A percentile compares a stretch with the other conserved stretches of the same genome.
Conservation (phyloP, 2,113 vertebrate species). For the Syngnathus floridae region DNA sequence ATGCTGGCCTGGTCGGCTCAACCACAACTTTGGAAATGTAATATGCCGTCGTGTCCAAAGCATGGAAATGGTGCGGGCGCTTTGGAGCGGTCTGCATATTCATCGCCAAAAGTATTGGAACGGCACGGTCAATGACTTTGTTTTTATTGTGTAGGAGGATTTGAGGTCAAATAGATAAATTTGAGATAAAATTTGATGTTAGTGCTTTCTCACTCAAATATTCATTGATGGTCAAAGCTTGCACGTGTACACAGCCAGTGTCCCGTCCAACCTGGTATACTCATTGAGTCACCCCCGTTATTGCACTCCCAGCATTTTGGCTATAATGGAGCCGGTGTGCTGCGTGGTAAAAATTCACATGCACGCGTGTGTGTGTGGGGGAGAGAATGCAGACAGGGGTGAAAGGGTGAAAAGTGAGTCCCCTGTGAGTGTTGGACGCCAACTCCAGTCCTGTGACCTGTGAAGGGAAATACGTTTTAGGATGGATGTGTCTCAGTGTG, state of each 20-base stretch:
- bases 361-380: slow-evolving; percentile 9
- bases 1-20: slow-evolving; percentile 42
- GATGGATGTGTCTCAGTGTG: slow-evolving; percentile 39
- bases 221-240: slow-evolving; percentile 20
- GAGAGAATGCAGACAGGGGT: slow-evolving; percentile 30
- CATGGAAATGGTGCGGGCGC: slow-evolving; percentile 55
- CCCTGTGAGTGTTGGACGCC: slow-evolving; percentile 36
- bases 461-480: slow-evolving; percentile 49
- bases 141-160: too few relatives aligned
- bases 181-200: neutral
- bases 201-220: slow-evolving; percentile 26
- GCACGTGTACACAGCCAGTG: slow-evolving; percentile 9
- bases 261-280: slow-evolving; percentile 21
- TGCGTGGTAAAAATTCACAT: slow-evolving; percentile 58
- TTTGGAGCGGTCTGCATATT: slow-evolving; percentile 55
- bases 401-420: slow-evolving; percentile 51
- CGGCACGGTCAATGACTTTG: too few relatives aligned
- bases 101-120: slow-evolving; percentile 7
- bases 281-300: slow-evolving; percentile 34
- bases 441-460: slow-evolving; percentile 57
- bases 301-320: slow-evolving; percentile 37
- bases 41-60: slow-evolving; percentile 47
- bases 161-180: too few relatives aligned
- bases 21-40: slow-evolving; percentile 71
- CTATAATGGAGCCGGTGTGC: slow-evolving; percentile 29